Base-by-base conservation (phyloP, 2,797 vertebrate genomes). In the Garrulus glandarius region DNA sequence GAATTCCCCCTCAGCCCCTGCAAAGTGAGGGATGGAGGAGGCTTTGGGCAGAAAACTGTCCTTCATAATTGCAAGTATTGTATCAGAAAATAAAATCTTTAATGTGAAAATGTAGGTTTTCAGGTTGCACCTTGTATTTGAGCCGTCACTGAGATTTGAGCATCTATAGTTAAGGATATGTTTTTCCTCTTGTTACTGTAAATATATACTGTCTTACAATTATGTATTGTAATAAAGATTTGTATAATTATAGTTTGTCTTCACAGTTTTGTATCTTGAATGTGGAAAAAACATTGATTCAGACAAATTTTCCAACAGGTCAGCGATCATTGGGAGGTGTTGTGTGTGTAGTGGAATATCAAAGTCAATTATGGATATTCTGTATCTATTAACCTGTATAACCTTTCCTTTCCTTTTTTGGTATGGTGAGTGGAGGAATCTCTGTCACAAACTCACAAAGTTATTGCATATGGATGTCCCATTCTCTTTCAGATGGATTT, bases 351-450 rank as follows among this genome's bases (percentile, higher is more conserved):
- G 87, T 95, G 85, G 92, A 96, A 87, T 92, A 84, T 70, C 84
- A 61, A 81, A 92, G 57, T 84, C 72, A 92, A 1, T 96, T 93
- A 80, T 57, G 78, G 88, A 65, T 85, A 49, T 88, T 96, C 70
- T 20, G 4, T 95, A 80, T 96, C 77, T 95, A 37, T 97, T 97
- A 97, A 92, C 87, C 85, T 94, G 23, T 60, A 24, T 93, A 69
- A 92, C 72, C 70, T 93, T 97, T 96, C 70, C 27, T 94, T 95
- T 80, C 39, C 43, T 77, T 92, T 87, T 91, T 94, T 94, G 57
- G 12, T 80, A 43, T 96, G 96, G 95, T 80, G 81, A 84, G 89
- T 94, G 61, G 91, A 89, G 44, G 69, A 87, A 60, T 92, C 67
- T 92, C 72, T 91, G 89, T 61, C 72, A 81, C 4, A 17, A 92